Base-by-base conservation (phyloP, 64 coral and sea anemone species). In the Montipora sp. region DNA sequence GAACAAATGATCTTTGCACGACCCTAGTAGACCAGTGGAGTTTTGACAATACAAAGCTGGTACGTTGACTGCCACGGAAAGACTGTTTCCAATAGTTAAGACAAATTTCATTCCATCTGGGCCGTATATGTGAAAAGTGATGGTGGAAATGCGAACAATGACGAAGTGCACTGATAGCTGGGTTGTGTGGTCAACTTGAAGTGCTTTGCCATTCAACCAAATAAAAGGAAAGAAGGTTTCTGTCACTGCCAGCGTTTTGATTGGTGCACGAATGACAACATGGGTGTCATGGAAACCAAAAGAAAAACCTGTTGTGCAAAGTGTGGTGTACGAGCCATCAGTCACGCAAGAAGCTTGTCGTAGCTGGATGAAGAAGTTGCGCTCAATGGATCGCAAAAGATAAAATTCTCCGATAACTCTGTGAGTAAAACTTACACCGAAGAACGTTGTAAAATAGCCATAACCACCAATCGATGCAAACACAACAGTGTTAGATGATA, bases 221-320 rank as follows among this genome's bases (percentile, higher is more conserved):
- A 98, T 45, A 60, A 98, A 59, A 55, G 96, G 96, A 48, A 88
- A 72, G 5, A 80, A 47, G 36, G 88, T 84, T 20, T 66, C 18
- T 27, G 91, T 98, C 59, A 27, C 79, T 68, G 76, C 67, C 13
- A 89, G 46, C 46, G 67, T 88, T 43, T 58, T 79, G 11, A 96
- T 75, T 2, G 94, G 96, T 85, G 96, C 91, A 45, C 96, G 59
- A 16, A 98, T 92, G 27, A 74, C 70, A 14, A 98, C 87, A 16
- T 72, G 61, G 27, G 87, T 59, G 61, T 77, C 49, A 55, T 75
- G 84, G 63, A 93, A 93, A 65, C 88, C 86, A 77, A 98, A 95
- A 27, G 94, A 67, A 77, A 98, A 90, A 46, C 87, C 96, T 22
- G 94, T 95, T 7, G 96, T 98, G 78, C 96, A 98, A 68, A 93